Evolutionary conservation across 2,888 invertebrate genomes (phyloP), one percentile per base, ranked within the genome.

Genomic region (Oegoconia quadripuncta): DNA sequence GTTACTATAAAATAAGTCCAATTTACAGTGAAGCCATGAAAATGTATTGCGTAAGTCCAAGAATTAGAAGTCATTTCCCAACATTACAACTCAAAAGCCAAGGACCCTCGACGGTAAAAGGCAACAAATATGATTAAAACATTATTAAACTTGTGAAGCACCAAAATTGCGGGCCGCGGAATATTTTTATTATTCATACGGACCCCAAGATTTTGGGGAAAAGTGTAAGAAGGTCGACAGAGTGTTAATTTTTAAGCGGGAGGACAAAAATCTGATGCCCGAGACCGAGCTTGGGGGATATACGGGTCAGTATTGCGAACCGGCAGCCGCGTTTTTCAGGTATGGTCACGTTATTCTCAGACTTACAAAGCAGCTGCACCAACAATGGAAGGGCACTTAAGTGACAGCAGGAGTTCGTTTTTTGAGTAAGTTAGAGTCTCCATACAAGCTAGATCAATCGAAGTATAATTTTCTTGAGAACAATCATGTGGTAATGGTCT

Each of bases 231-330:
- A 59, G 57, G 59, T 58, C 42, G 59, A 46, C 65, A 58, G 74
- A 76, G 74, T 77, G 77, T 80, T 77, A 77, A 80, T 78, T 79
- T 79, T 80, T 78, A 74, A 80, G 58, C 56, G 62, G 46, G 57
- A 51, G 53, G 65, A 67, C 67, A 64, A 71, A 70, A 70, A 70
- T 74, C 62, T 64, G 63, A 62, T 58, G 54, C 50, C 50, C 46
- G 29, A 49, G 47, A 54, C 49, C 49, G 36, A 26, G 30, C n/a
- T n/a, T n/a, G n/a, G 34, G 13, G 37, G 48, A 55, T 23, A 49
- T 39, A 68, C 61, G 52, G 42, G 16, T 0, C 2, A 0, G 3
- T 35, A 44, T 40, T 48, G 1, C 12, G 46, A 7, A 12, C 33
- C 29, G 5, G 11, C n/a, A 36, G 15, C 36, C 9, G 20, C 18